phyloP scores from a whole-genome alignment of 1,140 invertebrate species.

The Drosophila virilis region DNA sequence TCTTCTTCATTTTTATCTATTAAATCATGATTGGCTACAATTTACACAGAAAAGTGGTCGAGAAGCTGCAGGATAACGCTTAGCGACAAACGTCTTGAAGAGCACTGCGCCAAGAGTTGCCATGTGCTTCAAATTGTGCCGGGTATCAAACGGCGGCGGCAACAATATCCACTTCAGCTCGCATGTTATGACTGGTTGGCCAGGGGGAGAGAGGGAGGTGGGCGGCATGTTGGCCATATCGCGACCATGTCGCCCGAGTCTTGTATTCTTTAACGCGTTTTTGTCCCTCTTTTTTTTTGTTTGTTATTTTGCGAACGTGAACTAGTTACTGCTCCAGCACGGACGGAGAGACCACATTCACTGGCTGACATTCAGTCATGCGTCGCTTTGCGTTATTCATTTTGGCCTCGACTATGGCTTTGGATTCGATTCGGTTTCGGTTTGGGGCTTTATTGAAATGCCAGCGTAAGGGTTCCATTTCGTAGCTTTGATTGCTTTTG shows the following conservation, averaged over 20 bases:
- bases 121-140: constrained; percentile 45
- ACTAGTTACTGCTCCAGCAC: background rate
- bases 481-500: constrained; percentile 69
- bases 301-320: background rate
- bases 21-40: constrained; percentile 82
- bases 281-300: background rate
- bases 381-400: constrained; percentile 76
- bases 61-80: background rate
- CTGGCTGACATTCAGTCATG: constrained; percentile 75
- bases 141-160: constrained; percentile 29
- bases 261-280: background rate
- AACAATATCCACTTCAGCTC: constrained; percentile 47
- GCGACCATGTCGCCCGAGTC: constrained; percentile 16
- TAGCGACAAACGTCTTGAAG: constrained; percentile 40
- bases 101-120: constrained; percentile 5
- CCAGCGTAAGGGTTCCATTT: constrained; percentile 69
- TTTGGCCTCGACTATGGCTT: constrained; percentile 49
- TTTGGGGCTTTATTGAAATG: constrained; percentile 36
- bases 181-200: constrained; percentile 16
- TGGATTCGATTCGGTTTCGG: constrained; percentile 30
- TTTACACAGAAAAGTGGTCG: constrained; percentile 74
- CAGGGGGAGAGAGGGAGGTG: background rate
- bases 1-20: constrained; percentile 63
- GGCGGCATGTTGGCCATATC: constrained; percentile 23
- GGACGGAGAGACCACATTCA: constrained; percentile 31